Evolutionary conservation across 2,888 invertebrate genomes (phyloP), one percentile per base, ranked within the genome.

Genomic region (Parelbella ahira): DNA sequence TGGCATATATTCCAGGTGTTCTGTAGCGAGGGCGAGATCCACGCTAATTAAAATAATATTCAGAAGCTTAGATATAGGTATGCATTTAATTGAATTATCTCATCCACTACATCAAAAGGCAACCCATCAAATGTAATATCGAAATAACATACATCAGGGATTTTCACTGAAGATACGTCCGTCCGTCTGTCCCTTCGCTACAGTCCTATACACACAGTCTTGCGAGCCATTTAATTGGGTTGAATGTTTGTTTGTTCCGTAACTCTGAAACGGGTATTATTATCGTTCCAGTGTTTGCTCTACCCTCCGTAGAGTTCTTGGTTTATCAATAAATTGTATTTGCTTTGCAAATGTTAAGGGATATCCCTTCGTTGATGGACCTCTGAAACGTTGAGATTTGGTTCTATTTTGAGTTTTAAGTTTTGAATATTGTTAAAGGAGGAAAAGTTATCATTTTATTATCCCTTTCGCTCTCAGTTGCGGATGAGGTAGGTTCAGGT

Each of bases 201-300:
- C 33, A 18, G 64, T 78, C 80, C 80, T 81, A 71, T 63, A 54
- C 65, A 78, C 63, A 81, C 81, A 79, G 60, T 58, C 50, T 51
- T 56, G 58, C 55, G 59, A 60, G 58, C 68, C 72, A 76, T 79
- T 78, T 80, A 81, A 80, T 81, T 80, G 78, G 78, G 74, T 64
- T 58, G 58, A 60, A 62, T 65, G 68, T 76, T 66, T 77, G 67
- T 72, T 66, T 71, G 70, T 63, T 53, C 50, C 56, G 44, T 49
- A 51, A 54, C 50, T 50, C 33, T 37, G 41, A 32, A 51, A 39
- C 54, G 58, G 56, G 60, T 58, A 67, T 66, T 73, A 72, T 68
- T 63, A 66, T 62, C 63, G 57, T 58, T 52, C 48, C 44, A 42
- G 36, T 72, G 60, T 71, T 70, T 68, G 60, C 48, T 43, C 46